phyloP scores from a whole-genome alignment of 2,113 vertebrate species.

The Neofelis nebulosa region DNA sequence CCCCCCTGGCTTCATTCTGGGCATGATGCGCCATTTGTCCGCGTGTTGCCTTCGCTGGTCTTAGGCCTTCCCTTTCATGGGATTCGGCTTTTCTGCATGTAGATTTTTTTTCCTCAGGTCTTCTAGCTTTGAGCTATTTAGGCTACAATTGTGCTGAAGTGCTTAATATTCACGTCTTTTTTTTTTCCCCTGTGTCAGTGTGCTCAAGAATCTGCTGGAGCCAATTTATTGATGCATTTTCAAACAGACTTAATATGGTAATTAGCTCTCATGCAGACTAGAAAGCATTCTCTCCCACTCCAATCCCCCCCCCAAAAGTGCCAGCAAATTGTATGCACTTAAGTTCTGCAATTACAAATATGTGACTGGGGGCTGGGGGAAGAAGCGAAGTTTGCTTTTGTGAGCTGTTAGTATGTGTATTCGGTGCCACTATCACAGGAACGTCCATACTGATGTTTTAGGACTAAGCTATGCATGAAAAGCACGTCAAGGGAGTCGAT shows the following conservation, averaged over 20 bases:
- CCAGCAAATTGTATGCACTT: slow-evolving; percentile 27
- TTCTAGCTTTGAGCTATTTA: slow-evolving; percentile 81
- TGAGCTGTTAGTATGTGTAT: background rate
- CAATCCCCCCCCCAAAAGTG: background rate
- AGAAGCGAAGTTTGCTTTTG: background rate
- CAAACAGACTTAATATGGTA: slow-evolving; percentile 65
- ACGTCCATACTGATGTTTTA: background rate
- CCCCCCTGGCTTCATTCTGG: slow-evolving; percentile 25
- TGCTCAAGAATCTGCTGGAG: slow-evolving; percentile 79
- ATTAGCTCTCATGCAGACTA: slow-evolving; percentile 67
- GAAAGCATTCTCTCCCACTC: slow-evolving; percentile 34
- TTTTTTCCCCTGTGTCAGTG: background rate
- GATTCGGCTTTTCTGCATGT: slow-evolving; percentile 70
- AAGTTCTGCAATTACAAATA: slow-evolving; percentile 44
- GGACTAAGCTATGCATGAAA: background rate
- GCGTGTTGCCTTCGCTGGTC: slow-evolving; percentile 68
- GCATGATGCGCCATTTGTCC: background rate
- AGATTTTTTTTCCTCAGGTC: slow-evolving; percentile 70
- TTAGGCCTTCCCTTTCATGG: slow-evolving; percentile 78
- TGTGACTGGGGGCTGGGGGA: background rate
- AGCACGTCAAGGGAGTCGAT: background rate
- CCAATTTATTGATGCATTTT: slow-evolving; percentile 75
- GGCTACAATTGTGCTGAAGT: slow-evolving; percentile 79
- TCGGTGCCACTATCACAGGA: background rate
- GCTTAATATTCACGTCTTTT: slow-evolving; percentile 81